phyloP scores from a whole-genome alignment of 1,140 invertebrate genomes.

The Spodoptera litura region DNA sequence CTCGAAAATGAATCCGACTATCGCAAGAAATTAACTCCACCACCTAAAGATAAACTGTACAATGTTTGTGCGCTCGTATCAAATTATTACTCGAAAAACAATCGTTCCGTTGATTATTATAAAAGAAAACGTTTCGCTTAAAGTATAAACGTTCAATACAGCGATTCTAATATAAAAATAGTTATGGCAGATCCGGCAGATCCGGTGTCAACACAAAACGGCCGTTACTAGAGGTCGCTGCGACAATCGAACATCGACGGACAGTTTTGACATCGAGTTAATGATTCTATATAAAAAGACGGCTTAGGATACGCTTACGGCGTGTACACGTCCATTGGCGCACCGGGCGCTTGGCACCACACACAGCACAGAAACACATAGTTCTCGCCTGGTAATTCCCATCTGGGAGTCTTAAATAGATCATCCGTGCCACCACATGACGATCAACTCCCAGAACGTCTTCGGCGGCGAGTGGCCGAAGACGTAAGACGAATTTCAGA shows the following conservation, averaged over 20 bases:
- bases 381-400: constrained; percentile 80
- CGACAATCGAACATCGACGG: constrained; percentile 74
- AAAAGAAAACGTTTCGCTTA: constrained; percentile 70
- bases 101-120: constrained; percentile 65
- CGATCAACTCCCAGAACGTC: constrained; percentile 87
- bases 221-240: constrained; percentile 68
- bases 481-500: constrained; percentile 87
- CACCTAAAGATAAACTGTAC: constrained; percentile 76
- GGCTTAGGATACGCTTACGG: constrained; percentile 74
- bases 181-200: constrained; percentile 72
- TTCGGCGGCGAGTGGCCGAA: constrained; percentile 87
- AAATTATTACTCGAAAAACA: constrained; percentile 74
- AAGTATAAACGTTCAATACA: constrained; percentile 70
- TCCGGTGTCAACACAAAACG: constrained; percentile 73
- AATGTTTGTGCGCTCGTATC: constrained; percentile 83
- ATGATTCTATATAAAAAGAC: constrained; percentile 78
- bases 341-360: constrained; percentile 79
- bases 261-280: constrained; percentile 73
- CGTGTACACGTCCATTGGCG: constrained; percentile 69
- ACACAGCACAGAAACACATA: constrained; percentile 76
- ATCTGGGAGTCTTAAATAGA: constrained; percentile 79
- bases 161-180: constrained; percentile 82
- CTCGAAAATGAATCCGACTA: constrained; percentile 56
- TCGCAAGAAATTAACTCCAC: constrained; percentile 64
- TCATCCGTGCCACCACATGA: constrained; percentile 87